Conservation (phyloP, 2,797 vertebrate species). For the Streptopelia turtur region DNA sequence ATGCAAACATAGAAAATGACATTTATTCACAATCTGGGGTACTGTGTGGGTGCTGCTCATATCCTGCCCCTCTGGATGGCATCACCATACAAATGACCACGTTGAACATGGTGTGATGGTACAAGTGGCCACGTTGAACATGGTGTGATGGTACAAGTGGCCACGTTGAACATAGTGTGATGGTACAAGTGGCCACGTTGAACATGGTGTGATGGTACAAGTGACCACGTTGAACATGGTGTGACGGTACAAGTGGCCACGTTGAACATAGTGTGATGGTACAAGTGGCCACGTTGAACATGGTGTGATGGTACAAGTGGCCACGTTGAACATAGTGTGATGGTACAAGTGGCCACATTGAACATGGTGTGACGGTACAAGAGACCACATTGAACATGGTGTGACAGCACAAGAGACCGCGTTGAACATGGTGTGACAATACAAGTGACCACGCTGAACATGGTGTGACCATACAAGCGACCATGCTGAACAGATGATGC, state of each 20-base stretch:
- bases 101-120: background rate
- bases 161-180: background rate
- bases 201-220: too few species aligned
- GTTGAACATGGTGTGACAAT: too few species aligned
- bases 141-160: too few species aligned
- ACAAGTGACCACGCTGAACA: too few species aligned
- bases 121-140: background rate
- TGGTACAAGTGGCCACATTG: too few species aligned
- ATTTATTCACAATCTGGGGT: background rate
- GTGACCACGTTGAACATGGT: background rate
- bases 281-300: background rate
- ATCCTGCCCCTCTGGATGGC: background rate
- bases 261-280: background rate
- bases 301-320: too few species aligned
- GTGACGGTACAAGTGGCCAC: too few species aligned
- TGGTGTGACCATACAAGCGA: too few species aligned
- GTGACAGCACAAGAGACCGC: too few species aligned
- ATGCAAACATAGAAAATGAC: background rate
- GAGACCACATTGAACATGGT: too few species aligned
- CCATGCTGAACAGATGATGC: background rate
- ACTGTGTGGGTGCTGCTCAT: accelerated
- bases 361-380: background rate
- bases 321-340: too few species aligned
- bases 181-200: too few species aligned
- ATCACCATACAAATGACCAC: background rate